Percentiles rank a stretch among this genome's conserved stretches.
phyloP scores from a whole-genome alignment of 2,113 vertebrate species.

The Emydocephalus ijimae region DNA sequence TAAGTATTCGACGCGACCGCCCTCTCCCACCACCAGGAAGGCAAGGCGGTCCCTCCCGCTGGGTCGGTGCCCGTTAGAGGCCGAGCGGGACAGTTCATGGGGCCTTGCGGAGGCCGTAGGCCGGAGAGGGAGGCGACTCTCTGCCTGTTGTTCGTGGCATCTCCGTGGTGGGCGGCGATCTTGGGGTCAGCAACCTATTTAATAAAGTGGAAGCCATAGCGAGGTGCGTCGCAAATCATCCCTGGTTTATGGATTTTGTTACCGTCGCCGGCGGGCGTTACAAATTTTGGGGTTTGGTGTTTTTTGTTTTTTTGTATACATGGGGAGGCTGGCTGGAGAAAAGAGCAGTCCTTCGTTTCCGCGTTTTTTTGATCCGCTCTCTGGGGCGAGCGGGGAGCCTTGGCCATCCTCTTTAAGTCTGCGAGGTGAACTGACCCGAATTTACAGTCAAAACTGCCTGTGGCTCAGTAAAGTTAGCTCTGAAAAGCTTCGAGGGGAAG shows the following conservation, averaged over 20 bases:
- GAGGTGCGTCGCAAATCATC: background rate
- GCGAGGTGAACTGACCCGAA: background rate
- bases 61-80: background rate
- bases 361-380: background rate
- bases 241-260: background rate
- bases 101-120: background rate
- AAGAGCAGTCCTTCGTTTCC: background rate
- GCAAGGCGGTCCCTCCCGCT: background rate
- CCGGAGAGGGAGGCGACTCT: constrained; percentile 3
- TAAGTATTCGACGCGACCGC: constrained; percentile 35
- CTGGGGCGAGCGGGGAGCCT: background rate
- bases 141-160: background rate
- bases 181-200: background rate
- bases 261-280: background rate
- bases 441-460: no score
- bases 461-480: background rate
- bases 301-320: no score
- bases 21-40: background rate
- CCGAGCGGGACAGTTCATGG: background rate
- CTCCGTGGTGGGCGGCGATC: background rate
- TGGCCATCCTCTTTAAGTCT: background rate
- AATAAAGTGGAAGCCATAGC: background rate
- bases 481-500: no score
- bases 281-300: background rate
- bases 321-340: background rate